Evolutionary conservation across 35 echinoderm and acorn worm species (phyloP).

Genomic region (Ophioderma brevispina): DNA sequence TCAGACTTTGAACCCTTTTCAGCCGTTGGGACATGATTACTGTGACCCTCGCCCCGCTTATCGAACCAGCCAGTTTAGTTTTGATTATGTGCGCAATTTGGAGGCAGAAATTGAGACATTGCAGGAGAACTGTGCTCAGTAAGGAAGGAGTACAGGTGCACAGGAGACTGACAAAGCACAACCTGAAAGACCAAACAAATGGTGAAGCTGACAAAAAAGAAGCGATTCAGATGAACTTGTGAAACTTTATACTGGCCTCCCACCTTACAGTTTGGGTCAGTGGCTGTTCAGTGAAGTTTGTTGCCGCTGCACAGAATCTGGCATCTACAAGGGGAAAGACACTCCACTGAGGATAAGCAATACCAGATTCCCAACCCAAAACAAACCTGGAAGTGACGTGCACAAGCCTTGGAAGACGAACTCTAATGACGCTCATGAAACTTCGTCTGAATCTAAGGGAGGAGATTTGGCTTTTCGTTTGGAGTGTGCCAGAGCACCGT

Average conservation of each 20-base stretch:
- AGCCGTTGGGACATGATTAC: constrained; percentile 11
- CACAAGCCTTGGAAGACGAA: constrained; percentile 50
- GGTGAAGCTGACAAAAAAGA: constrained; percentile 23
- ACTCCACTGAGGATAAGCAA: constrained; percentile 13
- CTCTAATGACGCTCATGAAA: constrained; percentile 78
- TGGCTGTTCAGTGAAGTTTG: constrained; percentile 51
- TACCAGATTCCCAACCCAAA: constrained; percentile 24
- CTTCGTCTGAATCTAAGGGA: constrained; percentile 61
- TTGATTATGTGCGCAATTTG: constrained; percentile 9
- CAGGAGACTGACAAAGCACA: neutral
- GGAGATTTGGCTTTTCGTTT: constrained; percentile 74
- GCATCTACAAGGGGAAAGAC: constrained; percentile 38
- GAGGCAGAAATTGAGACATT: constrained; percentile 3
- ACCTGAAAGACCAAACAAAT: constrained; percentile 1
- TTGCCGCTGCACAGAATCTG: neutral
- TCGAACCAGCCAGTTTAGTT: neutral
- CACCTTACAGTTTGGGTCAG: neutral
- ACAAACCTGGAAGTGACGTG: constrained; percentile 31
- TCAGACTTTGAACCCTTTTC: too few relatives aligned
- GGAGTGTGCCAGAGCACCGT: constrained; percentile 60
- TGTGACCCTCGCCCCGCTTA: neutral
- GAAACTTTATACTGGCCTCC: constrained; percentile 31
- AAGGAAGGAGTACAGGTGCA: neutral
- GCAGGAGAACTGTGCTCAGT: neutral
- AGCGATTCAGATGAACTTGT: constrained; percentile 30